phyloP scores from a whole-genome alignment of 2,113 vertebrate genomes.

The Daubentonia madagascariensis region DNA sequence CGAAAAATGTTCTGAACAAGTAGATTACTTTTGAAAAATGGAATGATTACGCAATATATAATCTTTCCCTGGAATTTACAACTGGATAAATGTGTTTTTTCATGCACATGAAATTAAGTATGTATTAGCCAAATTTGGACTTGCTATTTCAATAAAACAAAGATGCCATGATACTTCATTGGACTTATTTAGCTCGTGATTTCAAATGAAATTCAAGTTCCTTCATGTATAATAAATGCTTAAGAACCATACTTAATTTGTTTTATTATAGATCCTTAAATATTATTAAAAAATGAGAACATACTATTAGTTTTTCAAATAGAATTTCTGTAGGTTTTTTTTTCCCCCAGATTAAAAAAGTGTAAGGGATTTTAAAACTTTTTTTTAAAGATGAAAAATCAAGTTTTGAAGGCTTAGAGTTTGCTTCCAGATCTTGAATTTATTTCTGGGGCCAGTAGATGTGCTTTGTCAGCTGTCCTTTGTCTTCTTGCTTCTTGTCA shows the following conservation, averaged over 20 bases:
- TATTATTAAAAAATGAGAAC: neutral
- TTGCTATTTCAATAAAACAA: neutral
- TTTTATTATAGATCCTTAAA: neutral
- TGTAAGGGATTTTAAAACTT: neutral
- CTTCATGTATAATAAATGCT: neutral
- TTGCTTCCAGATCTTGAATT: neutral
- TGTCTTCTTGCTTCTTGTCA: neutral
- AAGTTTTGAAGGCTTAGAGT: neutral
- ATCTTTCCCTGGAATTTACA: neutral
- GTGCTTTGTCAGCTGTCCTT: neutral
- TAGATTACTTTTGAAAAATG: neutral
- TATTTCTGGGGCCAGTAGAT: neutral
- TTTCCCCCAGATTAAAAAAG: neutral
- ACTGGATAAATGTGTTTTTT: neutral
- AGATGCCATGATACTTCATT: neutral
- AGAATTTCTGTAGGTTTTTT: neutral
- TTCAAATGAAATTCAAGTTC: conserved; percentile 1
- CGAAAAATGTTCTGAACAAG: neutral
- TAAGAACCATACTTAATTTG: neutral
- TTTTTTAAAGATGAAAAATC: conserved; percentile 8
- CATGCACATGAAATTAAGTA: neutral
- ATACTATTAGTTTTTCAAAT: neutral
- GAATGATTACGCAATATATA: neutral
- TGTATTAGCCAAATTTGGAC: neutral
- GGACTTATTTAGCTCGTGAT: neutral